A percentile compares a stretch with the other conserved stretches of the same genome.
phyloP scores from a whole-genome alignment of 2,797 vertebrate species.

The Poecile montanus region DNA sequence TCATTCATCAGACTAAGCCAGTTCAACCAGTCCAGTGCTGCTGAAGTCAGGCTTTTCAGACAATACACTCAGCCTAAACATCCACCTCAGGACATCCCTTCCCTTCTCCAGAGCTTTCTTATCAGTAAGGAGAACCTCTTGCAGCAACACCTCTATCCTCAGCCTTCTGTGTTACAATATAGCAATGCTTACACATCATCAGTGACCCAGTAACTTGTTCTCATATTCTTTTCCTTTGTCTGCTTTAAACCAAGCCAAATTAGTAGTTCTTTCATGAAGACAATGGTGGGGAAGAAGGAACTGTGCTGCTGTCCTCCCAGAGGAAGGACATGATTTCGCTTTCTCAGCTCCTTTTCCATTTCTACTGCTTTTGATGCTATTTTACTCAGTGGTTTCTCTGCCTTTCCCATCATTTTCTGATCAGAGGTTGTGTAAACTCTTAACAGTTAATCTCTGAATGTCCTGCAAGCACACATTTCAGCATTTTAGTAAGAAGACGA shows the following conservation, averaged over 20 bases:
- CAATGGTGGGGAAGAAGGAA: neutral
- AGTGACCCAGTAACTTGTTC: neutral
- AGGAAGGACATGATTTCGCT: neutral
- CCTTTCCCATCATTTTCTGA: neutral
- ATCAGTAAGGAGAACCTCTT: fast-evolving
- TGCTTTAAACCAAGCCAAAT: neutral
- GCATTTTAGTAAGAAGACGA: neutral
- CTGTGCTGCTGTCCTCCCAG: neutral
- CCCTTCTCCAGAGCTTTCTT: neutral
- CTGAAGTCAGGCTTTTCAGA: neutral
- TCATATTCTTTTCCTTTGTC: neutral
- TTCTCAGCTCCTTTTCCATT: slow-evolving; percentile 4
- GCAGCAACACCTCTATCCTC: neutral
- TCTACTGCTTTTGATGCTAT: neutral
- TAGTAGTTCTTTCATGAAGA: neutral
- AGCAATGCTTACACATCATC: neutral
- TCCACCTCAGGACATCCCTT: neutral
- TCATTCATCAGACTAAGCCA: neutral
- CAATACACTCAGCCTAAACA: neutral
- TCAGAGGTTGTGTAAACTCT: neutral
- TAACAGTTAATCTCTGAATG: neutral
- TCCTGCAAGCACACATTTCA: neutral
- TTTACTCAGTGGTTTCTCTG: neutral
- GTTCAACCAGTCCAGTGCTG: neutral
- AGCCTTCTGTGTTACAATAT: neutral